Percentiles rank a stretch among this genome's conserved stretches.
Conservation (phyloP, 2,797 vertebrate species). For the Mormyrus proboscirostris region DNA sequence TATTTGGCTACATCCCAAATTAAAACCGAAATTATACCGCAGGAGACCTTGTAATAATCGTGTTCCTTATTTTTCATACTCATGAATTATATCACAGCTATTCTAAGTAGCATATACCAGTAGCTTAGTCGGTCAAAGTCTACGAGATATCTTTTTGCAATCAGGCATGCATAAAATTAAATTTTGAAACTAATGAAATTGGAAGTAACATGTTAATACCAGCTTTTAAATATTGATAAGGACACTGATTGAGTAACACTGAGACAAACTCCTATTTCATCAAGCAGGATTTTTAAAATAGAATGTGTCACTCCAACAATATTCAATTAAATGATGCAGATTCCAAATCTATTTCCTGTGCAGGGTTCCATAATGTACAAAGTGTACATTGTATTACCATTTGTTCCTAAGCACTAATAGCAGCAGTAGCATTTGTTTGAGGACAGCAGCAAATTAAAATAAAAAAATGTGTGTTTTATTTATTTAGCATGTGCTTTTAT, state of each 20-base stretch:
- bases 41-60: neutral
- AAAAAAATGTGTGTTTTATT: neutral
- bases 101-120: neutral
- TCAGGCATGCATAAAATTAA: neutral
- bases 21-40: neutral
- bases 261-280: neutral
- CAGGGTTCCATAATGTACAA: neutral
- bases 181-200: neutral
- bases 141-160: neutral
- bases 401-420: conserved; percentile 32
- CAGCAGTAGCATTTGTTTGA: conserved; percentile 26
- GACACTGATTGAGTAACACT: neutral
- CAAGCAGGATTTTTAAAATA: neutral
- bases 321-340: conserved; percentile 19
- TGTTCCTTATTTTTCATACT: conserved; percentile 6
- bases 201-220: neutral
- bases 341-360: neutral
- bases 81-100: neutral
- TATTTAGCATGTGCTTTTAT: neutral
- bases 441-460: conserved; percentile 27
- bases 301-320: neutral
- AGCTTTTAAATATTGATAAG: neutral
- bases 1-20: neutral
- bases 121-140: neutral
- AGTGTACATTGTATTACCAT: conserved; percentile 26